Base-by-base conservation (phyloP, 2,113 vertebrate species). In the Oreochromis niloticus region DNA sequence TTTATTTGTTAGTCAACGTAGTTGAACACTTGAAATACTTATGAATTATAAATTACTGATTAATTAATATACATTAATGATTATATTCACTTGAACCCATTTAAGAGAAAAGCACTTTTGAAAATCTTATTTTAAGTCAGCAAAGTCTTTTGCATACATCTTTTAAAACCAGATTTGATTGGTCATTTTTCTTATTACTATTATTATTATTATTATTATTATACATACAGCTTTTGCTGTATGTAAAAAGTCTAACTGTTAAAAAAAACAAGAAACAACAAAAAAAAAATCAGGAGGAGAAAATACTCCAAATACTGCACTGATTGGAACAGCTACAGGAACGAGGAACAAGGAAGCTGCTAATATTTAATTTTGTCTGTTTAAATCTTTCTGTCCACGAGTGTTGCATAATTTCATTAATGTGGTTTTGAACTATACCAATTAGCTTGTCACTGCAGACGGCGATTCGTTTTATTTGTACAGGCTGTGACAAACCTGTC, bases 401-500 rank as follows among this genome's bases (percentile, higher is more conserved):
- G 55, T 30, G 24, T 14, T 59, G 24, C 13, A 30, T 57, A 27
- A 27, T 57, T 57, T 27, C 14, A 13, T 27, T 27, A 27, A 57
- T 27, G 55, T 24, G 22, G 55, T 27, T 57, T 57, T 57, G 22
- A 57, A 57, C 27, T 7, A 57, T 57, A 7, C 22, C 11, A 27
- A 7, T 57, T 57, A 57, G 12, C 55, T 57, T 57, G 22, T 56
- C 54, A 56, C n/a, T 24, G 54, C n/a, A 24, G 22, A 56, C 6
- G 11, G 54, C 22, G 3, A 24, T 56, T 71, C 1, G 3, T 24
- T 41, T 71, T 43, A 39, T 66, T 68, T 71, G n/a, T 3, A 71
- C 66, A 43, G 39, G 66, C 66, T 71, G n/a, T 43, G n/a, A 71
- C 39, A 43, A 71, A 43, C 66, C n/a, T 6, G 36, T 71, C 66